These are phyloP conservation scores for Lates japonicus DNA, from an alignment of 2,797 vertebrate species.

Conservation along the genomic window DNA sequence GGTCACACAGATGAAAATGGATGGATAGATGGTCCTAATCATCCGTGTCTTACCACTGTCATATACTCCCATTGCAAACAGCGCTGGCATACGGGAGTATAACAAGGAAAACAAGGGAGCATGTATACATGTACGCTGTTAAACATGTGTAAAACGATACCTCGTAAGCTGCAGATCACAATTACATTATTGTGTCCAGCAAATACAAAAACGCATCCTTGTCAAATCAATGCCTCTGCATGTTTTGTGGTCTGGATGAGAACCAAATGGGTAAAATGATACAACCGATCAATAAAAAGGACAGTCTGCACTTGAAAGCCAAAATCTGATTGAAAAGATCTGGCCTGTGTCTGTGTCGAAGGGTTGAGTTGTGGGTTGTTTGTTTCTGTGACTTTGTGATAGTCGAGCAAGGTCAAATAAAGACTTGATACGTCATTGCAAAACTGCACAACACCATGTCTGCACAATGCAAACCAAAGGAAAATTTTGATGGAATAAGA, in stretches of 20 bases:
- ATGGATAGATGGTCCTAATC: conserved; percentile 45
- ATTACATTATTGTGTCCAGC: conserved; percentile 15
- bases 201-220: conserved; percentile 35
- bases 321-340: conserved; percentile 5
- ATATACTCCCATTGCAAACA: conserved; percentile 39
- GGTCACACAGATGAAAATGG: conserved; percentile 41
- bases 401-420: conserved; percentile 34
- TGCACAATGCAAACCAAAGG: background rate
- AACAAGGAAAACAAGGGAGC: conserved; percentile 1
- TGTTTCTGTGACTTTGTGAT: conserved; percentile 28
- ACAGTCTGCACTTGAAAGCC: conserved; percentile 17
- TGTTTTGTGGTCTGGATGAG: conserved; percentile 32
- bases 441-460: conserved; percentile 1
- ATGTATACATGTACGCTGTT: background rate
- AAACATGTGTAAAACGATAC: conserved; percentile 27
- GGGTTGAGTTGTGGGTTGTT: background rate
- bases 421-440: background rate
- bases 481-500: conserved; percentile 1
- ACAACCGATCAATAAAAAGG: conserved; percentile 46
- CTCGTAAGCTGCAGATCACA: background rate
- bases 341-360: background rate
- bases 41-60: conserved; percentile 32
- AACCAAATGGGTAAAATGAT: conserved; percentile 42
- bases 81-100: background rate
- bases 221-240: conserved; percentile 47